Base-by-base conservation (phyloP, 2,797 vertebrate genomes). In the Chaunax sp. region DNA sequence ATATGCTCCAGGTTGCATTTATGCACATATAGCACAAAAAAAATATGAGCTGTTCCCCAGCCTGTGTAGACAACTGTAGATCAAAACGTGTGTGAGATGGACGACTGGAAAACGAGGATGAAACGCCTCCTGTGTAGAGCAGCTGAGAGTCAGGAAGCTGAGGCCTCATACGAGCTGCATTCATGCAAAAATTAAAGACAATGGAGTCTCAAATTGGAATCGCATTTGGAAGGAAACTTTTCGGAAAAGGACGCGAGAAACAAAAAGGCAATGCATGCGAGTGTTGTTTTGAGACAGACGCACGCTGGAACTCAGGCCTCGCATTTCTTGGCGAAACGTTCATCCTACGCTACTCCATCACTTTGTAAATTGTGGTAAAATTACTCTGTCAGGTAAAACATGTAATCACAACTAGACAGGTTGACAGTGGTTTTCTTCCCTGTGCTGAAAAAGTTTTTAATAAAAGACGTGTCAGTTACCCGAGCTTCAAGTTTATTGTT, bases 401-500 rank as follows among this genome's bases (percentile, higher is more conserved):
- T 18, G 11, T 15, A 19, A 52, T 38, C 19, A 28, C 5, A 20
- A 14, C 1, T 26, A 30, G n/a, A 47, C 13, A 11, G n/a, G 12
- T 49, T 41, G 20, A n/a, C 43, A 43, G 15, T 55, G 33, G 10
- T 35, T 25, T 38, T 35, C 41, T 54, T 19, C 15, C 15, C 53
- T 20, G 28, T 26, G 69, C 15, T 58, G 1, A 67, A 69, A 44
- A 52, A 4, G 3, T 46, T 69, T 64, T 56, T 44, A 56, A 53
- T 72, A 33, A 67, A 69, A 72, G 11, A 68, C 30, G 19, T 22
- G 57, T 64, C 56, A 57, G 33, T 56, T 35, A 46, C 45, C 44
- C 16, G 7, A 64, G 38, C 52, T 41, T 71, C 3, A 58, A 6
- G 19, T 72, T 74, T 75, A 69, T 77, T 57, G 57, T 61, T 67